Evolutionary conservation across 2,113 vertebrate genomes (phyloP).

Genomic region (Mirounga angustirostris): DNA sequence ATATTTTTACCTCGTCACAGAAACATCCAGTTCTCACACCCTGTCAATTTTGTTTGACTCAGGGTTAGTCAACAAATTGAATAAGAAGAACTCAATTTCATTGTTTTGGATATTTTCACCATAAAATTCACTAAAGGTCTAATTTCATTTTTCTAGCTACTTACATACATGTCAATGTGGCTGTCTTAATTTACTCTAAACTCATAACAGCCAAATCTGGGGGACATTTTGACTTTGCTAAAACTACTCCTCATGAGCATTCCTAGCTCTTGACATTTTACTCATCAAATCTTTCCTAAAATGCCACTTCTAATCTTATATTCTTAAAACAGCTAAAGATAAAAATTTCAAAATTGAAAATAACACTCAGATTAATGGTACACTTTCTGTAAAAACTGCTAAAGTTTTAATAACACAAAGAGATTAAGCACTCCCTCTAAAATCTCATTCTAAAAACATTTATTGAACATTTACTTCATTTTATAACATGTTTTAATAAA

Average conservation of each 20-base stretch:
- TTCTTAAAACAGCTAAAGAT: neutral
- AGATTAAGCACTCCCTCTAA: neutral
- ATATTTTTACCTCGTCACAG: neutral
- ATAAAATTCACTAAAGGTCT: neutral
- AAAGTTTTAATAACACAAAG: neutral
- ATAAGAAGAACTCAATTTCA: neutral
- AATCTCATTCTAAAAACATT: neutral
- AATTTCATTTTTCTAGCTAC: neutral
- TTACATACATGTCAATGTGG: neutral
- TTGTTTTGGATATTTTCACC: neutral
- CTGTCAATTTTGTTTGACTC: neutral
- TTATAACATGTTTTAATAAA: neutral
- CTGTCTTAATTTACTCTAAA: neutral
- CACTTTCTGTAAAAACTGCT: neutral
- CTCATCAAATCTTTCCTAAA: neutral
- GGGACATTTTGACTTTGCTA: neutral
- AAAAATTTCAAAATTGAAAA: slow-evolving; percentile 6
- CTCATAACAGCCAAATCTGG: neutral
- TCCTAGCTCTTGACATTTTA: neutral
- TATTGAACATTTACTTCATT: neutral
- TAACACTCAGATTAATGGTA: neutral
- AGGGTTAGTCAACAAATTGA: neutral
- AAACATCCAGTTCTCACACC: neutral
- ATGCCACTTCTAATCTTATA: neutral
- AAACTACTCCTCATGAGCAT: neutral